phyloP scores from a whole-genome alignment of 2,888 invertebrate genomes.

The Euspilapteryx auroguttella region DNA sequence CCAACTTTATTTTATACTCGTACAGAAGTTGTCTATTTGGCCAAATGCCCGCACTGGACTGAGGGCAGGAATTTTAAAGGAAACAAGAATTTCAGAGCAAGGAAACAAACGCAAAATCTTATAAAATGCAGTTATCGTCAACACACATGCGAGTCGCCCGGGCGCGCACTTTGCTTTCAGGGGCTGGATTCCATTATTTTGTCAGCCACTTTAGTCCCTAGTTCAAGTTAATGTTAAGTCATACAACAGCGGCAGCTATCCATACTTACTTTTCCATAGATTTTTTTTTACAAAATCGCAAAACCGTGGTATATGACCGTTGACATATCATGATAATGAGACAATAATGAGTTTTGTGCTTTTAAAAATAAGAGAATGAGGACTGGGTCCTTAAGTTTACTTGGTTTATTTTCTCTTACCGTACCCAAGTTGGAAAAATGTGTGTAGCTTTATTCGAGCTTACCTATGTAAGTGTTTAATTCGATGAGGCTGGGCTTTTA shows the following conservation, averaged over 20 bases:
- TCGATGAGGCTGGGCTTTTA: slow-evolving; percentile 12
- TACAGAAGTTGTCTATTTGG: slow-evolving; percentile 45
- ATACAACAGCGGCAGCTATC: no score
- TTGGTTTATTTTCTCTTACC: slow-evolving; percentile 38
- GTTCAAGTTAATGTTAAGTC: no score
- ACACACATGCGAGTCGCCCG: slow-evolving; percentile 29
- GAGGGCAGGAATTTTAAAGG: slow-evolving; percentile 34
- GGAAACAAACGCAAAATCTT: slow-evolving; percentile 43
- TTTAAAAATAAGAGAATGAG: no score
- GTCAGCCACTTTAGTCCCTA: no score
- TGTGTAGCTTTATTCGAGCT: neutral
- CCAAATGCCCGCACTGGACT: slow-evolving; percentile 28
- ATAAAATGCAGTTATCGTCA: slow-evolving; percentile 49
- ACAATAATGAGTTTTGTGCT: no score
- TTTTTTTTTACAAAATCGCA: no score
- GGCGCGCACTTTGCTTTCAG: slow-evolving; percentile 21
- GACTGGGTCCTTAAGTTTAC: slow-evolving; percentile 11
- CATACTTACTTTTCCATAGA: no score
- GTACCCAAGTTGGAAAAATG: no score
- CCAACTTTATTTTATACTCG: slow-evolving; percentile 30
- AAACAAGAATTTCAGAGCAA: slow-evolving; percentile 33
- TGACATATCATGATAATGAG: no score
- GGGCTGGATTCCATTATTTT: no score
- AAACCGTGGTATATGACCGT: no score
- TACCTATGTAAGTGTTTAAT: slow-evolving; percentile 1